Evolutionary conservation across 1,140 invertebrate species (phyloP).

Genomic region (Aphelinus atriplicis): DNA sequence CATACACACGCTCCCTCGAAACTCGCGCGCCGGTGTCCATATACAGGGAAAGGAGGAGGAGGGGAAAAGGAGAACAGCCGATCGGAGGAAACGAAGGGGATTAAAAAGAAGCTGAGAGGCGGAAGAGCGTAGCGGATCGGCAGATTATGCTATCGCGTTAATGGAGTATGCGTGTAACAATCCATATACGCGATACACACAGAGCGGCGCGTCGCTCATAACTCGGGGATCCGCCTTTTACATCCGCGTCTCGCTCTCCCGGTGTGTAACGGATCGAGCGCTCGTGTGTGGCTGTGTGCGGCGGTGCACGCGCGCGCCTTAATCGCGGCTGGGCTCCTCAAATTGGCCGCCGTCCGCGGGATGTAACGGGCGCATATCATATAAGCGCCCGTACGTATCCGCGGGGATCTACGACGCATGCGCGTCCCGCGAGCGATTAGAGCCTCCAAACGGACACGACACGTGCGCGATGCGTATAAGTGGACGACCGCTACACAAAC

Average conservation of each 20-base stretch:
- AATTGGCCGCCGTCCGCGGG: conserved; percentile 41
- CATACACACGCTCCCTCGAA: too few species aligned
- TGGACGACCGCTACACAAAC: too few species aligned
- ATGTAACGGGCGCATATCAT: conserved; percentile 15
- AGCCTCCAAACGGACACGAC: not conserved
- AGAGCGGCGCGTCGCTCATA: not conserved
- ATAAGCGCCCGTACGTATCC: not conserved
- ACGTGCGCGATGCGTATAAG: not conserved
- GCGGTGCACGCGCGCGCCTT: conserved; percentile 27
- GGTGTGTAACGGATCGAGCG: conserved; percentile 43
- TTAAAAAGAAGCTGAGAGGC: not conserved
- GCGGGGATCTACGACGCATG: conserved; percentile 8
- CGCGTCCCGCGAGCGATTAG: not conserved
- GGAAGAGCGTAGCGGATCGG: conserved; percentile 30
- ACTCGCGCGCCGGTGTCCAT: too few species aligned
- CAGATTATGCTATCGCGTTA: conserved; percentile 55
- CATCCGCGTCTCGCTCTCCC: conserved; percentile 9
- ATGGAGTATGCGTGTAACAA: conserved; percentile 55
- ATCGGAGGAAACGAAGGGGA: too few species aligned
- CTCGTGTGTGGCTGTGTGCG: not conserved
- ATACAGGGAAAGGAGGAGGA: too few species aligned
- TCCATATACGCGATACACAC: conserved; percentile 44
- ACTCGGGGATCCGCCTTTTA: conserved; percentile 5
- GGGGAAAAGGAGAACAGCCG: too few species aligned
- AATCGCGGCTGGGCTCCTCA: conserved; percentile 41